Evolutionary conservation across 2,797 vertebrate genomes (phyloP).

Genomic region (Smutsia temminckii): DNA sequence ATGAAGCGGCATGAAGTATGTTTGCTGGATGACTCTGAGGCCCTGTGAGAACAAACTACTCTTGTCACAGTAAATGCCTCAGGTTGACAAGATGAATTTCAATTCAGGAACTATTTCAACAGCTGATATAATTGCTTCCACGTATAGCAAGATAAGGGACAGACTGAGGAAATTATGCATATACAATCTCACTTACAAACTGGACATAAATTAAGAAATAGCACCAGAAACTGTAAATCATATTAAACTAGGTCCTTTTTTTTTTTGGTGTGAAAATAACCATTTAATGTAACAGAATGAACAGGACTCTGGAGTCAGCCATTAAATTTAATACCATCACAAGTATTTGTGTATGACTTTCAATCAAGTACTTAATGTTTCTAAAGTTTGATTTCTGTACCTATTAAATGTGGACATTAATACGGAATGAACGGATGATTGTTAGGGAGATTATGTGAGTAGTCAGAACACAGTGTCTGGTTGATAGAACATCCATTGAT

Average conservation of each 20-base stretch:
- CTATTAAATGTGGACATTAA: neutral
- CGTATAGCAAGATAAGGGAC: neutral
- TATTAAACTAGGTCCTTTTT: neutral
- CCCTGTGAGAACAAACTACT: neutral
- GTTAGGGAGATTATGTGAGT: neutral
- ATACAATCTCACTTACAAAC: neutral
- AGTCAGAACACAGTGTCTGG: neutral
- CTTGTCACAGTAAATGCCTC: neutral
- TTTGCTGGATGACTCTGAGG: neutral
- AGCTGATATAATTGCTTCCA: neutral
- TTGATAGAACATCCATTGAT: neutral
- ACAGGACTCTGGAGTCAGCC: neutral
- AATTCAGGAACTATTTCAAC: neutral
- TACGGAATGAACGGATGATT: neutral
- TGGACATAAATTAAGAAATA: neutral
- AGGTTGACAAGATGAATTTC: neutral
- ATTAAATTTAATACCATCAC: neutral
- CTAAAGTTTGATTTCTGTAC: neutral
- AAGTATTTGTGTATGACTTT: neutral
- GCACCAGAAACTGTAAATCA: neutral
- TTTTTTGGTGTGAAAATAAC: neutral
- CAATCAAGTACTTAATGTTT: constrained; percentile 9
- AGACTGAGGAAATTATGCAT: constrained; percentile 20
- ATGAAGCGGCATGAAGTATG: neutral
- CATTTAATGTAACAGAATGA: neutral